A percentile compares a stretch with the other conserved stretches of the same genome.
Conservation (phyloP, 1,140 invertebrate species). For the Scaptomyza montana region DNA sequence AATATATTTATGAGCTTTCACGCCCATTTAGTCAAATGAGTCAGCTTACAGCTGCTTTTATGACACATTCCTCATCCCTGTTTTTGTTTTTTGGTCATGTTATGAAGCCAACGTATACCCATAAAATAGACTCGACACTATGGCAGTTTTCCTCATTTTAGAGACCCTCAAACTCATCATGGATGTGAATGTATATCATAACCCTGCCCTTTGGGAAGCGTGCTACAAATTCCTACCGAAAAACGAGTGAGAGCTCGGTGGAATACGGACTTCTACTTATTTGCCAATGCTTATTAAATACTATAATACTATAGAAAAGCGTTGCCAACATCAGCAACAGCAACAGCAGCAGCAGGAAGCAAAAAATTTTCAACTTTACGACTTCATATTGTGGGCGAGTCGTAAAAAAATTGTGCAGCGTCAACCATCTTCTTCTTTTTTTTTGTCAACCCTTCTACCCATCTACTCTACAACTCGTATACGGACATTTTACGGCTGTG, state of each 20-base stretch:
- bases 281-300: slow-evolving; percentile 79
- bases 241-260: not conserved
- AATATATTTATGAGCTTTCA: slow-evolving; percentile 34
- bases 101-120: slow-evolving; percentile 49
- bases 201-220: slow-evolving; percentile 9
- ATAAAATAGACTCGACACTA: slow-evolving; percentile 61
- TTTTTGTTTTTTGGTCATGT: slow-evolving; percentile 50
- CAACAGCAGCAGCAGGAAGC: slow-evolving; percentile 72
- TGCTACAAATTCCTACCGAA: slow-evolving; percentile 53
- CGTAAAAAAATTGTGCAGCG: slow-evolving; percentile 78
- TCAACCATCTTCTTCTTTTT: slow-evolving; percentile 38
- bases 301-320: slow-evolving; percentile 57
- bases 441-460: slow-evolving; percentile 14
- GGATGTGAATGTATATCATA: slow-evolving; percentile 20
- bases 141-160: slow-evolving; percentile 37
- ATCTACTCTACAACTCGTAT: slow-evolving; percentile 4
- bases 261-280: slow-evolving; percentile 37
- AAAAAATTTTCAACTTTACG: slow-evolving; percentile 78
- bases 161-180: slow-evolving; percentile 26
- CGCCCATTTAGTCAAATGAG: slow-evolving; percentile 48
- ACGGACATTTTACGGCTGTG: slow-evolving; percentile 69
- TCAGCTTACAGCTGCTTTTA: slow-evolving; percentile 52
- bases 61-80: slow-evolving; percentile 44
- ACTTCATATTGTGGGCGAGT: slow-evolving; percentile 81
- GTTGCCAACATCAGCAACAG: slow-evolving; percentile 44